Percentiles rank a stretch among this genome's conserved stretches.
Conservation (phyloP, 2,888 invertebrate genomes). For the Andrena camellia region DNA sequence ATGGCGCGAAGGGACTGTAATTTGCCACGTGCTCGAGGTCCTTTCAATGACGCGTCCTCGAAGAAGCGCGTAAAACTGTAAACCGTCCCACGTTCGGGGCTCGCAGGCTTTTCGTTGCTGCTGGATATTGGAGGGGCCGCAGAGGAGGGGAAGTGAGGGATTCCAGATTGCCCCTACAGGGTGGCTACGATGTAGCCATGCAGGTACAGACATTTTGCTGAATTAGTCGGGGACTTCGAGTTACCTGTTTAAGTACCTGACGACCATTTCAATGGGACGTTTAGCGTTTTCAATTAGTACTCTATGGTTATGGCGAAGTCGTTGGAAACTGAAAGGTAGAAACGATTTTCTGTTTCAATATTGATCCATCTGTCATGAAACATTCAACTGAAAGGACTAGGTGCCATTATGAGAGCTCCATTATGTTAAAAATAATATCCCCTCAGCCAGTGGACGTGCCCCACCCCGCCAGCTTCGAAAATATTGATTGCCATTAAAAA, state of each 20-base stretch:
- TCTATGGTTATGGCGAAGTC: too few relatives aligned
- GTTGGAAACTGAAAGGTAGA: too few relatives aligned
- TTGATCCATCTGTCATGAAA: background rate
- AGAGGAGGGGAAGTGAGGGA: background rate
- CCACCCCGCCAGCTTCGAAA: background rate
- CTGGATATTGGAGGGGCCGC: background rate
- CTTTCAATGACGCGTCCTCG: conserved; percentile 6
- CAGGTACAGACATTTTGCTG: too few relatives aligned
- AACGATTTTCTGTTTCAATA: too few relatives aligned
- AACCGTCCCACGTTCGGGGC: background rate
- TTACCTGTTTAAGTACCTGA: background rate
- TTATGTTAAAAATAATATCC: background rate
- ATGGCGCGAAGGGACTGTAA: background rate
- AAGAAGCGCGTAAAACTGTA: background rate
- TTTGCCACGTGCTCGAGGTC: conserved; percentile 25
- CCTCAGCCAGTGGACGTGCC: background rate
- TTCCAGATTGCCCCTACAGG: background rate
- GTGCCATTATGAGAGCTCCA: background rate
- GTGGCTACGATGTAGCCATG: too few relatives aligned
- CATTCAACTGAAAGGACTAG: background rate
- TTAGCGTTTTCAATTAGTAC: too few relatives aligned
- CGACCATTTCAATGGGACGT: too few relatives aligned
- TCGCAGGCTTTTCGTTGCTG: background rate
- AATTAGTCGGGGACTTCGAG: background rate
- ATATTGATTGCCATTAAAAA: conserved; percentile 23